Evolutionary conservation across 2,888 invertebrate species (phyloP).

Genomic region (Oscheius sp.): DNA sequence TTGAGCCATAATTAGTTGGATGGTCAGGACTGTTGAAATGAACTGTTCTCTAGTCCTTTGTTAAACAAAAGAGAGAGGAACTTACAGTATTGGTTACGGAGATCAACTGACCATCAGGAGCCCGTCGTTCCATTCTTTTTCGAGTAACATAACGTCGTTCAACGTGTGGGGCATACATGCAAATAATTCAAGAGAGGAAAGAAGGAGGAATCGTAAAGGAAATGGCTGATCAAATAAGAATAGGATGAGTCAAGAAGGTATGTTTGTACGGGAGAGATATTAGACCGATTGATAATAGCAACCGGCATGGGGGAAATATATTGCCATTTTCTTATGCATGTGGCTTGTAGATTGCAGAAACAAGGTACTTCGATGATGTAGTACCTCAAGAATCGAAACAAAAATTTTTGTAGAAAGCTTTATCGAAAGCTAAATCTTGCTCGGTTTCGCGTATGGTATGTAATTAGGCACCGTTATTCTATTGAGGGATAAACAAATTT

Average conservation of each 20-base stretch:
- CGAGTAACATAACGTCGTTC: conserved; percentile 36
- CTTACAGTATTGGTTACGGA: conserved; percentile 46
- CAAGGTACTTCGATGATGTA: too few species aligned
- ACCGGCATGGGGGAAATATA: too few species aligned
- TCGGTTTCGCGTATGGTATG: too few species aligned
- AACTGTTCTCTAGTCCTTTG: conserved; percentile 15
- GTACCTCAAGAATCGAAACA: too few species aligned
- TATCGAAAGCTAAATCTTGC: too few species aligned
- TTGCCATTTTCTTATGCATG: too few species aligned
- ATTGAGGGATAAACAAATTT: too few species aligned
- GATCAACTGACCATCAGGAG: conserved; percentile 47
- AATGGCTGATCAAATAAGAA: conserved; percentile 1
- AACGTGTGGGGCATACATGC: conserved; percentile 1
- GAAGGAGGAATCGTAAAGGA: conserved; percentile 15
- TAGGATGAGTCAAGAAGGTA: conserved; percentile 8
- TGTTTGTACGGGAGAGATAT: too few species aligned
- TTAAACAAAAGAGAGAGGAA: not conserved
- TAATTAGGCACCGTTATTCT: too few species aligned
- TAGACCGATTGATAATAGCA: too few species aligned
- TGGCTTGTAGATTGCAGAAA: too few species aligned
- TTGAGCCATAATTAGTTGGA: not conserved
- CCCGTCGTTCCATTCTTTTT: conserved; percentile 49
- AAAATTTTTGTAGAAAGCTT: too few species aligned
- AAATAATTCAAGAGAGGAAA: not conserved
- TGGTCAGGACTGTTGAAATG: conserved; percentile 13